Base-by-base conservation (phyloP, 2,113 vertebrate genomes). In the Shinisaurus crocodilurus region DNA sequence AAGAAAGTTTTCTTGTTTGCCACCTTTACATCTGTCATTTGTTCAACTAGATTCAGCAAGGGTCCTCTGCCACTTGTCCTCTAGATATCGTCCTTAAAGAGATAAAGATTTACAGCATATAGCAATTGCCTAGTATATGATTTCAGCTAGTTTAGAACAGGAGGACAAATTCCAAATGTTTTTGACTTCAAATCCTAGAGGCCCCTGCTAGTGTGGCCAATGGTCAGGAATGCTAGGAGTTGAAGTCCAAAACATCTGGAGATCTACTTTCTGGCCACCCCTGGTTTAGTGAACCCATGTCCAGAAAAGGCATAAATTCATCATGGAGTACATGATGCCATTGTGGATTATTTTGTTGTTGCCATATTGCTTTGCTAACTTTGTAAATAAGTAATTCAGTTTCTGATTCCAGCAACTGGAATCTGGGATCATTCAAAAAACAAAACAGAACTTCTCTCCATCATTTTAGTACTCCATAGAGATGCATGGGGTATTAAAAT, bases 371-470 rank as follows among this genome's bases (percentile, higher is more conserved):
- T 34, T n/a, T 48, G 25, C 40, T 20, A 8, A 27, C 63, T 85
- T 32, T 70, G 63, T 48, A 70, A 72, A 43, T 2, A 88, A 83
- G 85, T 90, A 57, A 32, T 89, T 83, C 32, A 67, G 15, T 85
- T 93, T 90, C 34, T 69, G 75, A 50, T 50, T 37, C 34, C 32
- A 37, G 13, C 63, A 79, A 88, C 8, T 57, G 25, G 10, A 45
- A 79, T 37, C 45, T 72, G 79, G 86, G 92, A 37, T 20, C n/a
- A 4, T 82, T 92, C 9, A n/a, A 37, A 70, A 74, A 34, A 13
- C n/a, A 50, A 91, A 81, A 1, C 76, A 87, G 1, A 37, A 87
- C 85, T 86, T 77, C 37, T 80, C 83, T 90, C 20, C 80, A 32
- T 0, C 25, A 50, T 92, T 87, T 81, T 50, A 86, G 8, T 9